Conservation (phyloP, 1,140 invertebrate species). For the Drosophila parabipectinata region DNA sequence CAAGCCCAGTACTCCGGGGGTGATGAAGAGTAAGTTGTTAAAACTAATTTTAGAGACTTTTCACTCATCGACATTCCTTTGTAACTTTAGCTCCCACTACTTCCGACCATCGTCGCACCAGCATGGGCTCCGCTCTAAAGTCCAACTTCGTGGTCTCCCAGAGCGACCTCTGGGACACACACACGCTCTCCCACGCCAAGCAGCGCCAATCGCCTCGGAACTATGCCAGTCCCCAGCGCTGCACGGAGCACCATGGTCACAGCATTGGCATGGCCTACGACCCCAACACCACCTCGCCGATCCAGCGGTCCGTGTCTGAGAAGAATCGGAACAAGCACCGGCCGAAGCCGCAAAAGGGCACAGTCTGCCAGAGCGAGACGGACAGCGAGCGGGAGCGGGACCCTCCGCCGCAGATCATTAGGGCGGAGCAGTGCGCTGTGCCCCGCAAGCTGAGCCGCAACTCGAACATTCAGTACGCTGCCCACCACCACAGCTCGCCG, state of each 20-base stretch:
- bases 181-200: conserved; percentile 86
- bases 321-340: conserved; percentile 85
- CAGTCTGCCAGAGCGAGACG: conserved; percentile 85
- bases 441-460: conserved; percentile 73
- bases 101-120: conserved; percentile 76
- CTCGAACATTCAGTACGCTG: conserved; percentile 77
- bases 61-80: background rate
- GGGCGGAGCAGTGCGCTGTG: conserved; percentile 57
- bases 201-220: conserved; percentile 84
- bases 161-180: conserved; percentile 87
- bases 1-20: conserved; percentile 63
- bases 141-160: conserved; percentile 87
- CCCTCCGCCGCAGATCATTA: conserved; percentile 57
- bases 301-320: conserved; percentile 87
- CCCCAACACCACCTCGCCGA: conserved; percentile 84
- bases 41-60: background rate
- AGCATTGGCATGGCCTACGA: conserved; percentile 75
- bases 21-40: conserved; percentile 64
- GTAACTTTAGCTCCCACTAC: conserved; percentile 62
- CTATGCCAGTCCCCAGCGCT: conserved; percentile 80
- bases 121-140: conserved; percentile 84
- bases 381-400: conserved; percentile 85
- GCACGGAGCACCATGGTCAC: conserved; percentile 78
- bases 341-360: conserved; percentile 84
- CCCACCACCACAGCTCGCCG: conserved; percentile 83